phyloP scores from a whole-genome alignment of 2,113 vertebrate species.

The Engraulis encrasicolus region DNA sequence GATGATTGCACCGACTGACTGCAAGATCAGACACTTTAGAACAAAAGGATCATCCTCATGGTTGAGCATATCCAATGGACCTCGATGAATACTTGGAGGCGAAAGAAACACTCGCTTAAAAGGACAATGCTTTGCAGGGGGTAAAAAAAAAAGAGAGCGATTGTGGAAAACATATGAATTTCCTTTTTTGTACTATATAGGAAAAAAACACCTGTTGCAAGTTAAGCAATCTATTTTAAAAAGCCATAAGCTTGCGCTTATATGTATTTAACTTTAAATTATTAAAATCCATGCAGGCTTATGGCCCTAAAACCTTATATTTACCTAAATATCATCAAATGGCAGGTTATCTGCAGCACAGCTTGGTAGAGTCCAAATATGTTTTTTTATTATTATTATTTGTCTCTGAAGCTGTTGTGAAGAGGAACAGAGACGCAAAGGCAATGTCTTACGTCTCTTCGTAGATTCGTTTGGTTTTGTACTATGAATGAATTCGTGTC shows the following conservation, averaged over 20 bases:
- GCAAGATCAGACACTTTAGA: too few species aligned
- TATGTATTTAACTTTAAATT: constrained; percentile 33
- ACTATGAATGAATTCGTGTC: not conserved
- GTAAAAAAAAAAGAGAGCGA: constrained; percentile 15
- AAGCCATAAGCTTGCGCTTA: constrained; percentile 66
- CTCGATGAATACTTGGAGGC: not conserved
- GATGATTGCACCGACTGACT: too few species aligned
- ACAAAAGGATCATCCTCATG: too few species aligned
- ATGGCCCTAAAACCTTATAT: constrained; percentile 57
- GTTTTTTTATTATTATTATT: too few species aligned
- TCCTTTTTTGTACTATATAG: constrained; percentile 58
- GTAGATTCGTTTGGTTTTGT: constrained; percentile 13
- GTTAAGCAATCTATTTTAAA: constrained; percentile 56
- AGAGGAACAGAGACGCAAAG: not conserved
- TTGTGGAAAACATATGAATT: constrained; percentile 42
- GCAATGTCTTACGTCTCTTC: not conserved
- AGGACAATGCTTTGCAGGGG: not conserved
- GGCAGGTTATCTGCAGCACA: not conserved
- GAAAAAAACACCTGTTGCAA: constrained; percentile 24
- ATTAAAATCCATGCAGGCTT: constrained; percentile 55
- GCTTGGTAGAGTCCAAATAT: not conserved
- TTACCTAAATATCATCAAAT: constrained; percentile 12
- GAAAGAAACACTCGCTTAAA: constrained; percentile 36
- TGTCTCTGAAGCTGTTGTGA: not conserved
- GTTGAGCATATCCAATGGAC: too few species aligned